These are phyloP conservation scores for Scophthalmus maximus DNA, from an alignment of 2,113 vertebrate genomes.

Conservation along the genomic window DNA sequence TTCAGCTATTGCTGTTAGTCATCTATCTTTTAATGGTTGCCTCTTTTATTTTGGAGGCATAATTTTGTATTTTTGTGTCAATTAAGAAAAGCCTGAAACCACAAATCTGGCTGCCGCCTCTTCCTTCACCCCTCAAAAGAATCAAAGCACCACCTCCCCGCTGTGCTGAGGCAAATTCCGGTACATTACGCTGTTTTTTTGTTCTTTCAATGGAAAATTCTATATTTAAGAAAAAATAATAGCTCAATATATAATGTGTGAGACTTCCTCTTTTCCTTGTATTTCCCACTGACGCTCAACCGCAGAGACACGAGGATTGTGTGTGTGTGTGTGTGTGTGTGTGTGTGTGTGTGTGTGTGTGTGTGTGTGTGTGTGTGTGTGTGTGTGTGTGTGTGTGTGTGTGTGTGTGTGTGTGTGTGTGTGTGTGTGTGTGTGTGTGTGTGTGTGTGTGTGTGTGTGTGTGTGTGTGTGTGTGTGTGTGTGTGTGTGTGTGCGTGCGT, in stretches of 20 bases:
- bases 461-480: too few relatives aligned
- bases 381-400: too few relatives aligned
- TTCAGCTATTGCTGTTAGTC: constrained; percentile 8
- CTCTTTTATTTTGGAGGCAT: background rate
- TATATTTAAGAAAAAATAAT: constrained; percentile 6
- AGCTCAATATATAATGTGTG: background rate
- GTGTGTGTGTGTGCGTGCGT: too few relatives aligned
- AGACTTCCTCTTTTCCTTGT: background rate
- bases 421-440: too few relatives aligned
- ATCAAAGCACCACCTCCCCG: constrained; percentile 13
- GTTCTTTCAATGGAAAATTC: background rate
- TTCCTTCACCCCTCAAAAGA: background rate
- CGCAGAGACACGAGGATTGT: background rate
- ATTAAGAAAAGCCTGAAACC: constrained; percentile 33
- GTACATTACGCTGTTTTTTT: constrained; percentile 2
- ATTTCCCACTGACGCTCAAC: background rate
- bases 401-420: too few relatives aligned
- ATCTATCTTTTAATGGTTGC: constrained; percentile 5
- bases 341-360: too few relatives aligned
- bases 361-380: too few relatives aligned
- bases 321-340: background rate
- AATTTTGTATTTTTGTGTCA: constrained; percentile 27
- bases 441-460: too few relatives aligned
- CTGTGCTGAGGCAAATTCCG: constrained; percentile 19
- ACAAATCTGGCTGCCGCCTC: constrained; percentile 8